Base-by-base conservation (phyloP, 2,888 invertebrate genomes). In the Tuta absoluta region DNA sequence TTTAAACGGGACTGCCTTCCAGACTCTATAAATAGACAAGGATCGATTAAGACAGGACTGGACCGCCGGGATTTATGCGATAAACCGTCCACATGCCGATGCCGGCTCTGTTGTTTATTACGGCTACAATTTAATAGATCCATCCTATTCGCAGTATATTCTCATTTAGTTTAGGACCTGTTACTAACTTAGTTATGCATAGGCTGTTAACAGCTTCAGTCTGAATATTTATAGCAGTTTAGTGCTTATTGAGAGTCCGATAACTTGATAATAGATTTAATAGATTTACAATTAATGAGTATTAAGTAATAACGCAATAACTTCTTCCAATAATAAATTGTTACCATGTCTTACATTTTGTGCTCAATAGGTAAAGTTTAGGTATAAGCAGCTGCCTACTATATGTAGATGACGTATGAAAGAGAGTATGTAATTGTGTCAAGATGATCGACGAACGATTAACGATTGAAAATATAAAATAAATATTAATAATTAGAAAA, bases 61-160 rank as follows among this genome's bases (percentile, higher is more conserved):
- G 67, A 71, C 70, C 59, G 69, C 58, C 67, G 56, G 64, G 68
- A 72, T 72, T 74, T 69, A 67, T 64, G 62, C 63, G 65, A 70
- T 69, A 48, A 68, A 66, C 65, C 64, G 67, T 67, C 67, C 64
- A 67, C 65, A 68, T 68, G 62, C 64, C 63, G 33, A 62, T 17
- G 58, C 17, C 58, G 61, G 49, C 62, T n/a, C 45, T 45, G 64
- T 58, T 66, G 64, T 68, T 68, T 69, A 63, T 66, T 61, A 63
- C 64, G 49, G 63, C 53, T 58, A 62, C 28, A 23, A 66, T 63
- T 63, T 63, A 63, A 63, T 66, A 63, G 56, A 41, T 63, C 33
- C 19, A 51, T 51, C 23, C 38, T 45, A 23, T 51, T 21, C 7
- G 23, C 24, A 38, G 48, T 57, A 37, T 48, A 56, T 56, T 33